Percentiles rank a stretch among this genome's conserved stretches.
These are phyloP conservation scores for Bubalus kerabau DNA, from an alignment of 2,113 vertebrate species.

Conservation along the genomic window DNA sequence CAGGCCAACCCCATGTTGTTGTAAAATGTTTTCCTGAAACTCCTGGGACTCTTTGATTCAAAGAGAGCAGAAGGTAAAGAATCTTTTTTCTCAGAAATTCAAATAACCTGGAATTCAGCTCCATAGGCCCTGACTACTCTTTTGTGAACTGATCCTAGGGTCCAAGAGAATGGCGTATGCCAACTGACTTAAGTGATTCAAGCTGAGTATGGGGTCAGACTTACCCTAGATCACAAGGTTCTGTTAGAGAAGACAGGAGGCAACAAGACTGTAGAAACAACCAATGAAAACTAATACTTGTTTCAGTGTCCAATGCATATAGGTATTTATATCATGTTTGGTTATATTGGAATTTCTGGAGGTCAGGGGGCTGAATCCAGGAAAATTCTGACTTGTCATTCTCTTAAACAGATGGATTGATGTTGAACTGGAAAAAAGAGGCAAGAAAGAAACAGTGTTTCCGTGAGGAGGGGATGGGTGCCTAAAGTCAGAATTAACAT, in stretches of 20 bases:
- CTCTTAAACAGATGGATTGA: background rate
- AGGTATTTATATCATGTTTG: background rate
- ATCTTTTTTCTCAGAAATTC: background rate
- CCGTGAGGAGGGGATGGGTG: background rate
- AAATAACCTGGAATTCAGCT: background rate
- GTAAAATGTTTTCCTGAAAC: conserved; percentile 30
- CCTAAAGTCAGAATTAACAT: background rate
- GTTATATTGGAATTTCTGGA: background rate
- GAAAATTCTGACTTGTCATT: background rate
- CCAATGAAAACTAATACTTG: background rate
- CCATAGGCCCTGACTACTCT: background rate
- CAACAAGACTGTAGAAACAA: background rate
- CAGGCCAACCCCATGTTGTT: background rate
- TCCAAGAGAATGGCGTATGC: background rate
- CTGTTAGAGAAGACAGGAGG: background rate
- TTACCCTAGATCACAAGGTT: background rate
- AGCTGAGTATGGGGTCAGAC: background rate
- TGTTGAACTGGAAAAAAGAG: background rate
- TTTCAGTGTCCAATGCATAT: background rate
- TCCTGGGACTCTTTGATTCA: background rate
- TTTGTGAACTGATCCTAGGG: background rate
- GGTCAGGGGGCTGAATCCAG: background rate
- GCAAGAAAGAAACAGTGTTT: background rate
- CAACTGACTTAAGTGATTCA: background rate
- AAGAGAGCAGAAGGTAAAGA: background rate